Percentiles rank a stretch among this genome's conserved stretches.
Evolutionary conservation across 2,888 invertebrate species (phyloP).

Genomic region (Drosophila picticornis): DNA sequence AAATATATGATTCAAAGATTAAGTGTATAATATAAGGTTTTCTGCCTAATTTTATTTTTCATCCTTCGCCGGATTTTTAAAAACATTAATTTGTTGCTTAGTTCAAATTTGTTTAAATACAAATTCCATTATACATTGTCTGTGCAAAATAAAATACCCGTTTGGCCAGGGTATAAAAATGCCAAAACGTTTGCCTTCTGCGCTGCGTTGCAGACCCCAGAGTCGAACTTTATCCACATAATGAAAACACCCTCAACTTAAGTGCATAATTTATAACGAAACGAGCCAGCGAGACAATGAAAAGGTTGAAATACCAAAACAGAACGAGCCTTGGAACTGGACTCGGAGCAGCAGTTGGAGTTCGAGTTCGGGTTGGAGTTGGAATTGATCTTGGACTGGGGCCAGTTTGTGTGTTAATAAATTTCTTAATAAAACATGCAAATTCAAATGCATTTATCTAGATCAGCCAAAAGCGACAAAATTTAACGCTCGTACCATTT

Average conservation of each 20-base stretch:
- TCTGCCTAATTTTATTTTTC: not conserved
- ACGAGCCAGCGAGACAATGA: constrained; percentile 69
- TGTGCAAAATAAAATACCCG: not conserved
- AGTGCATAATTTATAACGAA: constrained; percentile 84
- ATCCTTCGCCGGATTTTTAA: not conserved
- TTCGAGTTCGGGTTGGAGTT: constrained; percentile 12
- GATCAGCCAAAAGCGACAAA: constrained; percentile 82
- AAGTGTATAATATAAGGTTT: not conserved
- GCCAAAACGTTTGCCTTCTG: constrained; percentile 55
- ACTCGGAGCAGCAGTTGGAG: constrained; percentile 18
- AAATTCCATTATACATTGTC: not conserved
- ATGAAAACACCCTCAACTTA: constrained; percentile 84
- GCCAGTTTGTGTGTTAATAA: constrained; percentile 71
- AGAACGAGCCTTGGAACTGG: constrained; percentile 45
- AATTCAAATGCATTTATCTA: constrained; percentile 83
- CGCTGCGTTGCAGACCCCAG: constrained; percentile 35
- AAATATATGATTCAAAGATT: not conserved
- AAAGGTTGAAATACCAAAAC: constrained; percentile 63
- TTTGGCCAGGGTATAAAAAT: constrained; percentile 30
- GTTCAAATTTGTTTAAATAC: not conserved
- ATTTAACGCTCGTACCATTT: constrained; percentile 78
- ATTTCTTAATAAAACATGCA: constrained; percentile 81
- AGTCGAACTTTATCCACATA: constrained; percentile 77
- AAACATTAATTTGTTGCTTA: not conserved
- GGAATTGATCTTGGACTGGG: constrained; percentile 33